Conservation (phyloP, 2,113 vertebrate genomes). For the Megaceryle torquata region DNA sequence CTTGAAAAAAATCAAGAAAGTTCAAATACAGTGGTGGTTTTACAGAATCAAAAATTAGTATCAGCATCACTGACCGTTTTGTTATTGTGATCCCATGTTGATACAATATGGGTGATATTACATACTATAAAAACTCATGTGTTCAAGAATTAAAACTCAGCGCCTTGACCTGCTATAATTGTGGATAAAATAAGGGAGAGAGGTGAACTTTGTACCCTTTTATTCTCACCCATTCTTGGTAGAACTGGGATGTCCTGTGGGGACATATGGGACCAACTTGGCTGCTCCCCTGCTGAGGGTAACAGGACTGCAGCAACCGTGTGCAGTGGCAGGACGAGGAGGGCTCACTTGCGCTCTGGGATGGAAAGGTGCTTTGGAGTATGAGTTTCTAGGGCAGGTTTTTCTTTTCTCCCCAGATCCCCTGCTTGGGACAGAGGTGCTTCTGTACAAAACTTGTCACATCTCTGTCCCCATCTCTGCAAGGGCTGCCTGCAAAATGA, state of each 20-base stretch:
- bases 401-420: background rate
- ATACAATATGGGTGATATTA: background rate
- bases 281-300: background rate
- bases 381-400: background rate
- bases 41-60: background rate
- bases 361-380: background rate
- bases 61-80: background rate
- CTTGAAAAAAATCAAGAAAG: background rate
- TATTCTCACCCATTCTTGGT: background rate
- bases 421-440: background rate
- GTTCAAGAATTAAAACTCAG: background rate
- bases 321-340: accelerated
- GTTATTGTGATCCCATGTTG: background rate
- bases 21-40: background rate
- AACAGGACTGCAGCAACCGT: background rate
- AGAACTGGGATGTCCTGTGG: background rate
- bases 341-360: background rate
- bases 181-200: background rate
- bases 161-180: background rate
- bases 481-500: background rate
- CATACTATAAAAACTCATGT: accelerated
- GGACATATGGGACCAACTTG: too few species aligned
- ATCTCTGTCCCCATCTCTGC: background rate
- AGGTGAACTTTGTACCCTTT: background rate
- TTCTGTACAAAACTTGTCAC: background rate